Evolutionary conservation across 2,888 invertebrate genomes (phyloP), one percentile per base, ranked within the genome.

Genomic region (Zelleria hepariella): DNA sequence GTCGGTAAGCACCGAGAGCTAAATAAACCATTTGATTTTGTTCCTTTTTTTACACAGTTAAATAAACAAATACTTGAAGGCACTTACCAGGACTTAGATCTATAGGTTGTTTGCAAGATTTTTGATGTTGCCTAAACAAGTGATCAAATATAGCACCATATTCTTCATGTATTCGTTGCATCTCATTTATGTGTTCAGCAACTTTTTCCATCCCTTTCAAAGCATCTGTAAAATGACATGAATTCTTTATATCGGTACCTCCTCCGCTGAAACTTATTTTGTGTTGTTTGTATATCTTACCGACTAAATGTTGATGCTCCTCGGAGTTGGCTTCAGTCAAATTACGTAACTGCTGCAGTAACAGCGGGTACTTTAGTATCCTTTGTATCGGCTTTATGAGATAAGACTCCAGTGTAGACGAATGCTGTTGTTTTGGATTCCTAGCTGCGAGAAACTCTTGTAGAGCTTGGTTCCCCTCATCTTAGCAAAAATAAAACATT

Each of bases 151-250:
- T 98, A 74, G 96, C 96, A 72, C 99, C 99, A 87, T 98, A 98
- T 89, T 99, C 99, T 90, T 99, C 98, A 84, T 98, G 98, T 75
- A 98, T 98, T 90, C 98, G 94, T 91, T 98, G 98, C 98, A 98
- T 98, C 91, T 98, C 98, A 89, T 98, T 99, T 75, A 99, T 98
- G 89, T 99, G 98, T 87, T 98, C 98, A 55, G 98, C 98, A 69
- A 98, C 98, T 85, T 98, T 97, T 80, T 98, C 98, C 98, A 98
- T 98, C 67, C 97, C 98, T 82, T 97, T 96, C 60, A 98, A 91
- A 67, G 98, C 97, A 92, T 98, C 97, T 96, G 92, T 65, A 86
- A 85, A 65, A 15, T 42, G 0, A 1, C 26, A 58, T 0, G 15
- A 42, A 25, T 7, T 54, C 25, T 24, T 56, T 20, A 27, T 25